These are phyloP conservation scores for Drosophila bifasciata DNA, from an alignment of 1,140 invertebrate genomes.

Conservation along the genomic window DNA sequence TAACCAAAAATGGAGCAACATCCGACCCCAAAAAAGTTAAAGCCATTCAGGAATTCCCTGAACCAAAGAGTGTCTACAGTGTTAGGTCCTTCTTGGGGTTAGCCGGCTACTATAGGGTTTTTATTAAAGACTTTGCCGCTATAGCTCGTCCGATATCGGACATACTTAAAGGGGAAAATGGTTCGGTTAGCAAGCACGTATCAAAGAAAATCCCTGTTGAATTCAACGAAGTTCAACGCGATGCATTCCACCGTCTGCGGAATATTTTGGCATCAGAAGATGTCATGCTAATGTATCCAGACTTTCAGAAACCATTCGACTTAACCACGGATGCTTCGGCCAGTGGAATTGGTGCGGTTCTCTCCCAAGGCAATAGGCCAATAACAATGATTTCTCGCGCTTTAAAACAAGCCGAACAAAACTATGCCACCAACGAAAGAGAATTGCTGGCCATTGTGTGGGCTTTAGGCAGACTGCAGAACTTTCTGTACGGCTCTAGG, in stretches of 20 bases:
- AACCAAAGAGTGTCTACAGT: constrained; percentile 4
- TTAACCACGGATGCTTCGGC: constrained; percentile 37
- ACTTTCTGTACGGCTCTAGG: constrained; percentile 76
- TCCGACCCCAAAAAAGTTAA: constrained; percentile 17
- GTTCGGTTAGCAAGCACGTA: constrained; percentile 10
- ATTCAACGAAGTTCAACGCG: constrained; percentile 5
- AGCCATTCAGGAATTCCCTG: constrained; percentile 8
- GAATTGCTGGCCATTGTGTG: constrained; percentile 25
- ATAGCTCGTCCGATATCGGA: constrained; percentile 23
- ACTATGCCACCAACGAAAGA: constrained; percentile 17
- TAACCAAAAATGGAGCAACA: constrained; percentile 4
- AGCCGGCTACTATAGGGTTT: constrained; percentile 19
- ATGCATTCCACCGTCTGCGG: constrained; percentile 8
- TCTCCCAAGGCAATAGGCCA: constrained; percentile 29
- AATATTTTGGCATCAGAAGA: constrained; percentile 42
- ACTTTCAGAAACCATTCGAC: constrained; percentile 39
- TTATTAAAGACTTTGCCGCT: constrained; percentile 18
- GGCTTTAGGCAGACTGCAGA: constrained; percentile 5
- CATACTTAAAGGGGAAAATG: constrained; percentile 26
- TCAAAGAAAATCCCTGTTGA: constrained; percentile 12
- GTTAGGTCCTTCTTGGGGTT: constrained; percentile 20
- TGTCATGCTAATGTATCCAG: constrained; percentile 24
- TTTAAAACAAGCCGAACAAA: constrained; percentile 4
- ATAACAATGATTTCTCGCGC: constrained; percentile 24
- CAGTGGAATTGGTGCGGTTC: constrained; percentile 26